Evolutionary conservation across 2,797 vertebrate species (phyloP).

Genomic region (Loris lydekkerianus): DNA sequence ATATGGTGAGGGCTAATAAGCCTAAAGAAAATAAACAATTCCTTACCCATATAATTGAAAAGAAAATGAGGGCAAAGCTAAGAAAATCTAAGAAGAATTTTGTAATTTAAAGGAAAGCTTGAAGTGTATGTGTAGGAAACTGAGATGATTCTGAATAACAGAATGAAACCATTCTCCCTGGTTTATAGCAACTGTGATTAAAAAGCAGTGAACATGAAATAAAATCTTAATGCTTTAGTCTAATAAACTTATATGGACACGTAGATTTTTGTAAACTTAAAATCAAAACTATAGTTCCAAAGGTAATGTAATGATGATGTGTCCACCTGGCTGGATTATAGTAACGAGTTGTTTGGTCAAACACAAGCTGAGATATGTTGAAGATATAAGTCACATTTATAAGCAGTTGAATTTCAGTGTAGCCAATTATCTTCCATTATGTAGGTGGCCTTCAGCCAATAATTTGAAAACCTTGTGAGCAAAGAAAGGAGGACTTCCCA

Average conservation of each 20-base stretch:
- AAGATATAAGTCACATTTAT: not conserved
- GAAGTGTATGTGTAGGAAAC: not conserved
- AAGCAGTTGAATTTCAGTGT: not conserved
- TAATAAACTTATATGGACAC: not conserved
- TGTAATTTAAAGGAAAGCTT: not conserved
- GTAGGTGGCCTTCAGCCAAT: not conserved
- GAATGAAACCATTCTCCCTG: not conserved
- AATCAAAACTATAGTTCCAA: not conserved
- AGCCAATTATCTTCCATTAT: not conserved
- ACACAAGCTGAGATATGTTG: not conserved
- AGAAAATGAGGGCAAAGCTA: not conserved
- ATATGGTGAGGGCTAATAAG: not conserved
- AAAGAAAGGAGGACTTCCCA: not conserved
- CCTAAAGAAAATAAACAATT: not conserved
- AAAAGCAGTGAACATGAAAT: not conserved
- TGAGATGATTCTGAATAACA: not conserved
- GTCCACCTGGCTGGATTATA: not conserved
- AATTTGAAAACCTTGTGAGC: not conserved
- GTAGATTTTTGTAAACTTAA: not conserved
- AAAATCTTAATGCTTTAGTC: not conserved
- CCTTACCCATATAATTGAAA: not conserved
- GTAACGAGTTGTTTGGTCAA: not conserved
- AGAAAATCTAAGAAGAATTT: not conserved
- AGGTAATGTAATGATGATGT: not conserved
- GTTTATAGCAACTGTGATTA: not conserved